phyloP scores from a whole-genome alignment of 2,888 invertebrate genomes.

The Acanthopleura granulata region DNA sequence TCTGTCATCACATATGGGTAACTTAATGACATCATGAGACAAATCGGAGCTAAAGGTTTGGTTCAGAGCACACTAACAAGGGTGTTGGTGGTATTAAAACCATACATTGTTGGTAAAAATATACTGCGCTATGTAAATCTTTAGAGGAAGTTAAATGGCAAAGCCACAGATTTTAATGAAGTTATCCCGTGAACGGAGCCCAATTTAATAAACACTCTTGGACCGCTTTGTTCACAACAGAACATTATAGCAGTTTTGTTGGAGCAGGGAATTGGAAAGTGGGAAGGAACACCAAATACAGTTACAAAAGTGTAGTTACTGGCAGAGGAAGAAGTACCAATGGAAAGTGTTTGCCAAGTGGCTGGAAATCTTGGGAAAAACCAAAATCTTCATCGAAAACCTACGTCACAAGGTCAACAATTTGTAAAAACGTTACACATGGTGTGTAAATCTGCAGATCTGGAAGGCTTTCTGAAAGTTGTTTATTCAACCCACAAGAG shows the following conservation, averaged over 20 bases:
- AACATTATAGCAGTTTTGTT: no score
- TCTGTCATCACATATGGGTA: neutral
- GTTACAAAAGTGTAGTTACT: neutral
- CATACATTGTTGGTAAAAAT: neutral
- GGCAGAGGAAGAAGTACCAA: no score
- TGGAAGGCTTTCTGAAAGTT: neutral
- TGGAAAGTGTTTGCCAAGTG: no score
- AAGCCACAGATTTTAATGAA: neutral
- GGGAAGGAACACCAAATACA: no score
- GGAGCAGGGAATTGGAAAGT: neutral
- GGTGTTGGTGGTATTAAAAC: no score
- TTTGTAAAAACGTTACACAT: neutral
- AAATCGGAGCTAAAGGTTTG: neutral
- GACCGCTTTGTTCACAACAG: no score
- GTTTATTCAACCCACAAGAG: no score
- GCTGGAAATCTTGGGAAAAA: no score
- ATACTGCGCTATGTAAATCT: neutral
- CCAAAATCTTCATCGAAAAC: neutral
- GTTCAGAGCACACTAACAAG: constrained; percentile 5
- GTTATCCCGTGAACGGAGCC: no score
- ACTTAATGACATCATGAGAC: neutral
- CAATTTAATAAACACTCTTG: no score
- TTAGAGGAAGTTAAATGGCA: neutral
- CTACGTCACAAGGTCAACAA: neutral
- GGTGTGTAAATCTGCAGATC: neutral